A percentile compares a stretch with the other conserved stretches of the same genome.
phyloP scores from a whole-genome alignment of 2,113 vertebrate genomes.

The Shinisaurus crocodilurus region DNA sequence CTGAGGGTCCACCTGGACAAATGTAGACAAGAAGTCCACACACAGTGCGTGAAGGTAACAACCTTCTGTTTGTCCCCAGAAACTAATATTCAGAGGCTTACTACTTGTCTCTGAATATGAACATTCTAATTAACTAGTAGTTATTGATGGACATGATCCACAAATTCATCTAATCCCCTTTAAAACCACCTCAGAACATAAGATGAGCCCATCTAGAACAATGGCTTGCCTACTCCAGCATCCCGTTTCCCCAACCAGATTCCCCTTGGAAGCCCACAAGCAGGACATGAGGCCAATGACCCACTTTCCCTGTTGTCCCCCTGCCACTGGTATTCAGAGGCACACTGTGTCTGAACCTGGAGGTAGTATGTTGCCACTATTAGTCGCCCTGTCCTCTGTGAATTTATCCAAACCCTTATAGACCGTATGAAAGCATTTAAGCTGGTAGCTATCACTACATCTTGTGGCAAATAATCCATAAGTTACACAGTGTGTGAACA shows the following conservation, averaged over 20 bases:
- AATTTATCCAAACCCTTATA: neutral
- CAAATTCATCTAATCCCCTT: neutral
- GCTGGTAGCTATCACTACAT: neutral
- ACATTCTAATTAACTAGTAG: neutral
- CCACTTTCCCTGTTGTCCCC: too few relatives aligned
- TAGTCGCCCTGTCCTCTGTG: neutral
- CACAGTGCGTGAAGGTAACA: neutral
- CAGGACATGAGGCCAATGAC: too few relatives aligned
- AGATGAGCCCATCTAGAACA: too few relatives aligned
- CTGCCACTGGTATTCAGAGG: neutral
- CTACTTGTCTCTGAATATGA: neutral
- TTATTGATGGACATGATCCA: neutral
- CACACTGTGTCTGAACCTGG: neutral
- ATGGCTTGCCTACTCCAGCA: too few relatives aligned
- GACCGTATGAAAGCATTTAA: too few relatives aligned
- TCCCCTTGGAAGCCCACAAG: too few relatives aligned
- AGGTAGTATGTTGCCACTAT: neutral
- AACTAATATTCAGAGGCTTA: too few relatives aligned
- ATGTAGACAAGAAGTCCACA: neutral
- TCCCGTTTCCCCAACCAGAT: too few relatives aligned
- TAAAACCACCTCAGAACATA: too few relatives aligned
- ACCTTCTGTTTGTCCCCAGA: neutral
- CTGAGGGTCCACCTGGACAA: neutral
- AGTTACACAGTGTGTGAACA: neutral
- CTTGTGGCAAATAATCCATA: neutral